Conservation (phyloP, 2,113 vertebrate species). For the Erpornis zantholeuca region DNA sequence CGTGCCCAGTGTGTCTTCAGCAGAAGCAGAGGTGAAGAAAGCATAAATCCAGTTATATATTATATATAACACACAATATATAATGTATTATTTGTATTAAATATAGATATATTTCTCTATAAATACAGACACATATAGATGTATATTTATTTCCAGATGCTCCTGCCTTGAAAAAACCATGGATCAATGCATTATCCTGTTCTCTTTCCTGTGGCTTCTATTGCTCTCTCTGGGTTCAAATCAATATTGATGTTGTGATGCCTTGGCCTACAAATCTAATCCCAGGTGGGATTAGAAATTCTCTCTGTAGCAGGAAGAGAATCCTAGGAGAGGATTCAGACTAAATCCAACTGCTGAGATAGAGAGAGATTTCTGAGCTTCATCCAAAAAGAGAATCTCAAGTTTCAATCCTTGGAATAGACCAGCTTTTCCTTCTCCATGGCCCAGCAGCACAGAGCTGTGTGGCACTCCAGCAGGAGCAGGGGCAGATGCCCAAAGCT, state of each 20-base stretch:
- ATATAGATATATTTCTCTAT: not conserved
- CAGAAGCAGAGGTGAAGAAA: not conserved
- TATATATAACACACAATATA: not conserved
- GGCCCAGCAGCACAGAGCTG: not conserved
- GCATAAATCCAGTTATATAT: not conserved
- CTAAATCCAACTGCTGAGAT: not conserved
- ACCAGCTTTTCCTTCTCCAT: accelerated
- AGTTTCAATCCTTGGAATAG: not conserved
- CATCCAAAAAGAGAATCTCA: not conserved
- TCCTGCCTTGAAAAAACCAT: not conserved
- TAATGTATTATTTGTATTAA: not conserved
- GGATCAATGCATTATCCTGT: not conserved
- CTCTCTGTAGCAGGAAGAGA: not conserved
- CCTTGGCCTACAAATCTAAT: not conserved
- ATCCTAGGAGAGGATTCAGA: not conserved
- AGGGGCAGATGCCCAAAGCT: not conserved
- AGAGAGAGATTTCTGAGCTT: not conserved
- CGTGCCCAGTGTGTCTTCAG: not conserved
- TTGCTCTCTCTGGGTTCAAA: not conserved
- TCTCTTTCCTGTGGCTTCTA: not conserved
- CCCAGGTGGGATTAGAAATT: conserved; percentile 15
- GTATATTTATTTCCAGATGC: not conserved
- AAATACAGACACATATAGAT: no score
- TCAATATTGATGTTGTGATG: not conserved
- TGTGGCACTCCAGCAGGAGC: not conserved